Evolutionary conservation across 2,888 invertebrate genomes (phyloP).

Genomic region (Drosophila mulleri): DNA sequence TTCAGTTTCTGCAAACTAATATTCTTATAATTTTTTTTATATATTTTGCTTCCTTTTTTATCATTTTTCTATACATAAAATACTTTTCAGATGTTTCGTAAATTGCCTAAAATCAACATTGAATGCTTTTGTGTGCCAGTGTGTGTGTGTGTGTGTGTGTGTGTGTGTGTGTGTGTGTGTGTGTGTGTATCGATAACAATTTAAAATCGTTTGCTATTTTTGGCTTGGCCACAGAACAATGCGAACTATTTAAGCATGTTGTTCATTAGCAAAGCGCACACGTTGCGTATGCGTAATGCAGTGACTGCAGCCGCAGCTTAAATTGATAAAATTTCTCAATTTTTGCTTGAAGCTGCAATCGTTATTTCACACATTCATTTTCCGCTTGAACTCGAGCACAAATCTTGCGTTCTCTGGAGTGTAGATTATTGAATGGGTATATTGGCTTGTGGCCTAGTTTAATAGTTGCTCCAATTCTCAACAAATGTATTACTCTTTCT

Average conservation of each 20-base stretch:
- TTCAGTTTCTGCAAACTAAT: too few relatives aligned
- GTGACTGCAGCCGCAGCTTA: constrained; percentile 25
- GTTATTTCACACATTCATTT: constrained; percentile 58
- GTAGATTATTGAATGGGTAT: background rate
- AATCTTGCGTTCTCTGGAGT: background rate
- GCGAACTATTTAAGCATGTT: constrained; percentile 34
- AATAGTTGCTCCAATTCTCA: too few relatives aligned
- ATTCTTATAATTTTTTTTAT: too few relatives aligned
- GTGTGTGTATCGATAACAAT: background rate
- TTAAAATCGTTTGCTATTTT: constrained; percentile 29
- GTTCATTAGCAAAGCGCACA: constrained; percentile 44
- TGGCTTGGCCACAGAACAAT: constrained; percentile 22
- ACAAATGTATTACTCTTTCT: background rate
- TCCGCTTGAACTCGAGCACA: constrained; percentile 11
- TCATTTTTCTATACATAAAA: too few relatives aligned
- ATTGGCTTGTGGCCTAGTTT: background rate
- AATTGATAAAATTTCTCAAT: constrained; percentile 57
- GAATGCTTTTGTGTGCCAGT: background rate
- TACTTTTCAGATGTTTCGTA: background rate
- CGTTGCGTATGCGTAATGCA: constrained; percentile 53
- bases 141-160: too few relatives aligned
- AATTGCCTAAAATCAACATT: constrained; percentile 9
- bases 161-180: background rate
- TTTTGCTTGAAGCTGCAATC: constrained; percentile 18
- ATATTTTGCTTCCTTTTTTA: background rate